Percentiles rank a stretch among this genome's conserved stretches.
Evolutionary conservation across 2,888 invertebrate genomes (phyloP).

Genomic region (Drosophila prolongata): DNA sequence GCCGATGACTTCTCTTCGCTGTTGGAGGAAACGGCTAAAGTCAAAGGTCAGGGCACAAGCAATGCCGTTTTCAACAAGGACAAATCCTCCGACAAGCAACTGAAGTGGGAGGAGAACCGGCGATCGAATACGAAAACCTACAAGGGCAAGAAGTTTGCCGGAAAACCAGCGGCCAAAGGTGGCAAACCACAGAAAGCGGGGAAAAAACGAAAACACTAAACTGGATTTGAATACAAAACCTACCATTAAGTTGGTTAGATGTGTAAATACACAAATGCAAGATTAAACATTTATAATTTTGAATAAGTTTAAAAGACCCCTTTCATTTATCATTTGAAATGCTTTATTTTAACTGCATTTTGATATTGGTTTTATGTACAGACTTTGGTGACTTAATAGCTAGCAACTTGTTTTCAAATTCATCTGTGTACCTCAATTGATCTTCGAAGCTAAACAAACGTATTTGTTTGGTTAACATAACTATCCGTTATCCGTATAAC

Average conservation of each 20-base stretch:
- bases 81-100: constrained; percentile 91
- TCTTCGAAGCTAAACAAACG: neutral
- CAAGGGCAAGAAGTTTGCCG: constrained; percentile 65
- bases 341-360: constrained; percentile 49
- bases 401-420: constrained; percentile 48
- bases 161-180: constrained; percentile 14
- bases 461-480: constrained; percentile 6
- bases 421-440: constrained; percentile 1
- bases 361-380: constrained; percentile 59
- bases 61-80: constrained; percentile 90
- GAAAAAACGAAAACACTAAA: constrained; percentile 68
- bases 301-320: neutral
- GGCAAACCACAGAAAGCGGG: constrained; percentile 44
- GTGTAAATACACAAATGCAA: constrained; percentile 10
- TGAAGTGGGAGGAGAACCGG: constrained; percentile 92
- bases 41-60: constrained; percentile 88
- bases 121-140: constrained; percentile 79
- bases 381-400: constrained; percentile 68
- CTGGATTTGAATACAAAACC: neutral
- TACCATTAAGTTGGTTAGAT: neutral
- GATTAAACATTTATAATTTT: constrained; percentile 5
- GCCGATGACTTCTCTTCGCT: constrained; percentile 95
- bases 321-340: constrained; percentile 31
- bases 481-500: constrained; percentile 36
- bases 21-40: constrained; percentile 92